Percentiles rank a stretch among this genome's conserved stretches.
phyloP scores from a whole-genome alignment of 2,797 vertebrate genomes.

The Onychomys leucogaster region DNA sequence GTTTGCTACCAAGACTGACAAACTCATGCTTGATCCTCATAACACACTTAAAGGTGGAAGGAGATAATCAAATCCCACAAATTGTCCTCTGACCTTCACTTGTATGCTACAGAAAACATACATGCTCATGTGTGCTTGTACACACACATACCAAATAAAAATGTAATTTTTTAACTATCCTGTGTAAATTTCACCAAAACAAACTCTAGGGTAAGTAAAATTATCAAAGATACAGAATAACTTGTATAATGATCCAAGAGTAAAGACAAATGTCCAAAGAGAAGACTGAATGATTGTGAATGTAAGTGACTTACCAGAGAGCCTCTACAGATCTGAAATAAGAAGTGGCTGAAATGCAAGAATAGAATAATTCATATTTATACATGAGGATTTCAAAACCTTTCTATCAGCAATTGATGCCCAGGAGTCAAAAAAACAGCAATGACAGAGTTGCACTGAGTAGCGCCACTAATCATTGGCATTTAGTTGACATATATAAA shows the following conservation, averaged over 20 bases:
- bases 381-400: neutral
- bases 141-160: neutral
- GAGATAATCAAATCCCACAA: neutral
- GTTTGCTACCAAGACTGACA: neutral
- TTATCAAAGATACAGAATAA: neutral
- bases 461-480: neutral
- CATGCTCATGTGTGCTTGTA: too few relatives aligned
- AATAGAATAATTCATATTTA: neutral
- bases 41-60: neutral
- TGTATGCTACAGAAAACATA: too few relatives aligned
- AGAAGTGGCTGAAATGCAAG: neutral
- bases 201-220: neutral
- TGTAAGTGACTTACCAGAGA: neutral
- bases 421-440: neutral
- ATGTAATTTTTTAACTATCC: neutral
- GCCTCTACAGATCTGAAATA: too few relatives aligned
- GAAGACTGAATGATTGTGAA: neutral
- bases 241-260: neutral
- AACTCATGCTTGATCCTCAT: too few relatives aligned
- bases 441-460: neutral
- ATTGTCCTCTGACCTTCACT: neutral
- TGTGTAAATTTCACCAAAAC: neutral
- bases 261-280: neutral
- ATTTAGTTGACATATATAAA: neutral
- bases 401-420: neutral